phyloP scores from a whole-genome alignment of 2,113 vertebrate genomes.

The Xenopus tropicalis region UCB_Xtro_10.0 CM004443.2:210522001-210522500 shows the following conservation, averaged over 20 bases:
- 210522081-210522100: too few species aligned
- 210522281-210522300: neutral
- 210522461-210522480: too few species aligned
- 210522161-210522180: conserved; percentile 11
- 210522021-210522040: conserved; percentile 53
- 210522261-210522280: neutral
- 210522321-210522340: neutral
- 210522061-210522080: neutral
- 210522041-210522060: conserved; percentile 49
- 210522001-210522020: neutral
- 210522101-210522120: too few species aligned
- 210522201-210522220: conserved; percentile 51
- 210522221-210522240: neutral
- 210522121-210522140: neutral
- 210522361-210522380: too few species aligned
- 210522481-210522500: too few species aligned
- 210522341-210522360: neutral
- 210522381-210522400: too few species aligned
- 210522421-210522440: too few species aligned
- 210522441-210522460: too few species aligned
- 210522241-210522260: neutral
- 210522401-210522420: too few species aligned
- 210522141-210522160: neutral
- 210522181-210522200: conserved; percentile 61
- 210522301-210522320: neutral